A percentile compares a stretch with the other conserved stretches of the same genome.
Evolutionary conservation across 2,797 vertebrate genomes (phyloP).

Genomic region (Gymnoscopelus microlampas): DNA sequence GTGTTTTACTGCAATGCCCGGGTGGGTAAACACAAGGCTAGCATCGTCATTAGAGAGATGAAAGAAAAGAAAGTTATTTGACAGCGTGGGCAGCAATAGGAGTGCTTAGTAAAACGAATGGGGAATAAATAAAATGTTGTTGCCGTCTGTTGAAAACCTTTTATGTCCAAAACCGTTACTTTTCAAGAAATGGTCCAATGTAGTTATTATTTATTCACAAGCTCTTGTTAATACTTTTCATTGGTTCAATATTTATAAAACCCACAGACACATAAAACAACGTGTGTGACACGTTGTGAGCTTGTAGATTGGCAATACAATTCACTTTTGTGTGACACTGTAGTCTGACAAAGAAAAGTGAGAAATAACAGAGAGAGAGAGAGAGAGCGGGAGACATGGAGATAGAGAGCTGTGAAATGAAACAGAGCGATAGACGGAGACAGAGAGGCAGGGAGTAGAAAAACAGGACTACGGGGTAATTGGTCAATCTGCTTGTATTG

Average conservation of each 20-base stretch:
- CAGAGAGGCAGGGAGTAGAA: background rate
- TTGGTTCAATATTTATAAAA: background rate
- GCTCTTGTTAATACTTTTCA: no score
- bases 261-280: background rate
- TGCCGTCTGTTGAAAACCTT: no score
- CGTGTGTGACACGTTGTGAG: no score
- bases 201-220: no score
- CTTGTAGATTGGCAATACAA: no score
- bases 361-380: background rate
- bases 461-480: background rate
- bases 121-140: background rate
- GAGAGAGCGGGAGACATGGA: background rate
- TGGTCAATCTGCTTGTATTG: conserved; percentile 41
- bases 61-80: conserved; percentile 43
- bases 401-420: background rate
- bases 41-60: conserved; percentile 50
- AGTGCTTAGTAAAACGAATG: background rate
- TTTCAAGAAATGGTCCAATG: no score
- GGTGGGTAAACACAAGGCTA: conserved; percentile 62
- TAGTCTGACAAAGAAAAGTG: background rate
- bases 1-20: conserved; percentile 46
- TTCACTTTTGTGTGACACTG: background rate
- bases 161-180: no score
- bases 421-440: background rate
- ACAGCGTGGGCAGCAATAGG: conserved; percentile 39